Base-by-base conservation (phyloP, 2,797 vertebrate genomes). In the Eulemur mongoz region DNA sequence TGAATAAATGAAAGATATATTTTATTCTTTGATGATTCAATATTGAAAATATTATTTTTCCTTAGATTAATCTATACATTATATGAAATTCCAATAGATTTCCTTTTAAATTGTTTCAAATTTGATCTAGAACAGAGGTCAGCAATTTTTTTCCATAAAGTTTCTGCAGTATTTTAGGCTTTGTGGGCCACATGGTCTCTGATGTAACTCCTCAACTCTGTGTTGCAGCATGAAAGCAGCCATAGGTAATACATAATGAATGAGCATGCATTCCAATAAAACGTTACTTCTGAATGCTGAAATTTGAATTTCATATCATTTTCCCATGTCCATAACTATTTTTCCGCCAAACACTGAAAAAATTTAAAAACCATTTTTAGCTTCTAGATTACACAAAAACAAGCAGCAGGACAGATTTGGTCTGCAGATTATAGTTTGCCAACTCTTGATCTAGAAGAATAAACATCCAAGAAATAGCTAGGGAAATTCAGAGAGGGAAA, bases 31-130 rank as follows among this genome's bases (percentile, higher is more conserved):
- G 63, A 85, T 70, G 48, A 73, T 25, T 92, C 38, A 90, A 25
- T 61, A 57, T 15, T 95, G 18, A 83, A 93, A 70, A 93, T 35
- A 75, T 32, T 59, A 85, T 95, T 90, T 93, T 15, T 91, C 52
- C 30, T 87, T 65, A 85, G 59, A 38, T 78, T 78, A 91, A 76
- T 76, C 50, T 81, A 45, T 27, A 50, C 10, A 38, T 63, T 57
- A 78, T 9, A 72, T 83, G 63, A 73, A 35, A 91, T 88, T 65
- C 35, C 40, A 85, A 76, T 4, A 82, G 65, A 76, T 76, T 76
- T 86, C 52, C 35, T 90, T 38, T 90, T 43, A 40, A 90, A 86
- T 25, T 81, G 17, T 22, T 90, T 32, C 93, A 80, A 86, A 52
- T 80, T 57, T 92, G 50, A 81, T 45, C 43, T 27, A 81, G 6